phyloP scores from a whole-genome alignment of 37 sponge, comb jelly and placozoan genomes.

The Petrosia ficiformis region DNA sequence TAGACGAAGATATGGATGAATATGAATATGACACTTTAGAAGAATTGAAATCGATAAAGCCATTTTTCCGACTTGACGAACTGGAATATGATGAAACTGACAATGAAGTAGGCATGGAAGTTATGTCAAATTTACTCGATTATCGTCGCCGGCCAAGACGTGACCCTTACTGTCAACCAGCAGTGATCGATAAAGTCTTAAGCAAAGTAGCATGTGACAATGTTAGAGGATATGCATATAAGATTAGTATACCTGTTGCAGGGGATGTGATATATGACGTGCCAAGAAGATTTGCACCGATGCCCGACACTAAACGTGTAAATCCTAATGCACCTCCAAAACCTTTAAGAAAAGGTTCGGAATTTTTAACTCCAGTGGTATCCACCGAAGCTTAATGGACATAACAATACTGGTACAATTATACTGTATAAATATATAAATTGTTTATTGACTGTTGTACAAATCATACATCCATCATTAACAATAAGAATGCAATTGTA shows the following conservation, averaged over 20 bases:
- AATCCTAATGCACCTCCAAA: conserved; percentile 60
- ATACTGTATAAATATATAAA: too few species aligned
- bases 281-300: conserved; percentile 44
- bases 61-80: conserved; percentile 12
- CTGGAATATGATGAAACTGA: conserved; percentile 34
- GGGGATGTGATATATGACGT: conserved; percentile 35
- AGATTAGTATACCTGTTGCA: conserved; percentile 37
- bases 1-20: not conserved
- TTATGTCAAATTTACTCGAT: conserved; percentile 27
- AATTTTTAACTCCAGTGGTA: too few species aligned
- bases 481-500: too few species aligned
- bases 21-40: not conserved
- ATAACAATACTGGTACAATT: too few species aligned
- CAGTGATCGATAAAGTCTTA: conserved; percentile 25
- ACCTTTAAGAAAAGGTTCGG: conserved; percentile 29
- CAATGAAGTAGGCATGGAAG: conserved; percentile 2
- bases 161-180: conserved; percentile 1
- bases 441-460: too few species aligned
- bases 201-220: conserved; percentile 46
- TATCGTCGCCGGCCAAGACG: not conserved
- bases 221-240: conserved; percentile 58
- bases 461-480: too few species aligned
- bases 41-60: not conserved
- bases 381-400: too few species aligned
- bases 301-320: conserved; percentile 23